Percentiles rank a stretch among this genome's conserved stretches.
phyloP scores from a whole-genome alignment of 1,140 invertebrate genomes.

The Apolygus lucorum region DNA sequence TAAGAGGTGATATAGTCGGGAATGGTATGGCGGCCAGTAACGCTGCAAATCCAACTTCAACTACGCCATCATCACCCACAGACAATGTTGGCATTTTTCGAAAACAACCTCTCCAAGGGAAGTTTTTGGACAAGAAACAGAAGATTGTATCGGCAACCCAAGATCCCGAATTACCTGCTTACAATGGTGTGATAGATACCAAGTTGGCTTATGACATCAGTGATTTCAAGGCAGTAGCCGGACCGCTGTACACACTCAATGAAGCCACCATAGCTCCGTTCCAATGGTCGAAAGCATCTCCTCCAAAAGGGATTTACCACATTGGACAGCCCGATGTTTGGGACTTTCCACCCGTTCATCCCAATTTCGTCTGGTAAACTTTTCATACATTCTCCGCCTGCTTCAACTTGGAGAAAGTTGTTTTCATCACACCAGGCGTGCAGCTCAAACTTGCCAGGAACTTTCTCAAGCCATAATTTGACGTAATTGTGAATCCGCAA shows the following conservation, averaged over 20 bases:
- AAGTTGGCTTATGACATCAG: conserved; percentile 27
- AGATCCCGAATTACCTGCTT: background rate
- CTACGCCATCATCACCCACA: conserved; percentile 35
- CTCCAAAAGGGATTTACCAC: background rate
- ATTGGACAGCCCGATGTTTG: background rate
- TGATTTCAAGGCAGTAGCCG: conserved; percentile 30
- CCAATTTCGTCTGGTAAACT: background rate
- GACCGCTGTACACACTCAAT: conserved; percentile 31
- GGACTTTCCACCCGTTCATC: background rate
- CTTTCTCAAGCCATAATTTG: no score
- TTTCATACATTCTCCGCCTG: no score
- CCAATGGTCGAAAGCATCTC: conserved; percentile 52
- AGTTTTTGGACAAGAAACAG: background rate
- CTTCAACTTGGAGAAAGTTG: no score
- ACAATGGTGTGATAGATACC: conserved; percentile 31
- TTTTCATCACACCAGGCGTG: no score
- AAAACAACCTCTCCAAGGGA: background rate
- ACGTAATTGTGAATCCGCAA: no score
- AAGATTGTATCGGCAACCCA: conserved; percentile 13
- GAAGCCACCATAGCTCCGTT: conserved; percentile 46
- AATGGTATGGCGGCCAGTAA: conserved; percentile 37
- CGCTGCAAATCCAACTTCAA: conserved; percentile 46
- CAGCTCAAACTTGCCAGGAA: no score
- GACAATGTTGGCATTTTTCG: background rate
- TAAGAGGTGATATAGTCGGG: background rate